A percentile compares a stretch with the other conserved stretches of the same genome.
These are phyloP conservation scores for Himalopsyche japonica DNA, from an alignment of 2,888 invertebrate species.

Conservation along the genomic window DNA sequence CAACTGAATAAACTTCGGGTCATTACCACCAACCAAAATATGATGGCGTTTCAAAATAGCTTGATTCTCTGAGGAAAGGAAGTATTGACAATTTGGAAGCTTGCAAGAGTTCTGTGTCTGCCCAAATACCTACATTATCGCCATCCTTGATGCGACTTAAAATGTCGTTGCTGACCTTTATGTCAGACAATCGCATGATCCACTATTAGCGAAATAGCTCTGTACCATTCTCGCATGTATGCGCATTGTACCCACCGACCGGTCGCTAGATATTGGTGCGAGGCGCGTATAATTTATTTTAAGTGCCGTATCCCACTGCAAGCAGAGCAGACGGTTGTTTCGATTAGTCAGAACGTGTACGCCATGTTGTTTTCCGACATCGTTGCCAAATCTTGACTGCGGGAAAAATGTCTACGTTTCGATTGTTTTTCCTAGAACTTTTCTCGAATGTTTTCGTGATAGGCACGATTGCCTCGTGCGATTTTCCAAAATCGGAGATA, in stretches of 20 bases:
- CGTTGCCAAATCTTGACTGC: not conserved
- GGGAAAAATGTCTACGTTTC: not conserved
- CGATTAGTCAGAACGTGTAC: not conserved
- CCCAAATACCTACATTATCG: not conserved
- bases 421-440: not conserved
- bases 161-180: not conserved
- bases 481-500: not conserved
- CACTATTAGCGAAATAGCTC: not conserved
- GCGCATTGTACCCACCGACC: not conserved
- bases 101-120: too few species aligned
- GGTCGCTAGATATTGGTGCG: not conserved
- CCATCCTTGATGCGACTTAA: not conserved
- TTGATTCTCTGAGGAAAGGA: too few species aligned
- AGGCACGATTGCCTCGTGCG: not conserved
- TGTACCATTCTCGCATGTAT: not conserved
- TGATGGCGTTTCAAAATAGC: too few species aligned
- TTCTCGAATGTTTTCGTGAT: not conserved
- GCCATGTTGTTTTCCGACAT: not conserved
- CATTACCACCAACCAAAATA: too few species aligned
- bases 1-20: too few species aligned
- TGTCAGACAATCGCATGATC: not conserved
- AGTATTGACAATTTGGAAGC: too few species aligned
- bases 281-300: not conserved
- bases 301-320: not conserved
- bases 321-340: not conserved